A percentile compares a stretch with the other conserved stretches of the same genome.
phyloP scores from a whole-genome alignment of 2,113 vertebrate species.

The Sterna hirundo region DNA sequence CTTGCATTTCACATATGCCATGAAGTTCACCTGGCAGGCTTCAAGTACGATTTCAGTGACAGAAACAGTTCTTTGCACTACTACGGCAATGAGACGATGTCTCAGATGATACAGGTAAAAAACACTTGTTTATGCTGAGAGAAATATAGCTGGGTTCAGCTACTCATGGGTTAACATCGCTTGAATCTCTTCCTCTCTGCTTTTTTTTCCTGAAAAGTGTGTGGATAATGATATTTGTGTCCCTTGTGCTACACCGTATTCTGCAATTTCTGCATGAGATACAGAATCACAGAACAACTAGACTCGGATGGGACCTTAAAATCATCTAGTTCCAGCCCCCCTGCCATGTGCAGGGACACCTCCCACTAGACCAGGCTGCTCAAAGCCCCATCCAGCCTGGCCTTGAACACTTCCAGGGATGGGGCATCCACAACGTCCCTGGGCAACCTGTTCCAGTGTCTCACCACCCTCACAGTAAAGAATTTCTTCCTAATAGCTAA shows the following conservation, averaged over 20 bases:
- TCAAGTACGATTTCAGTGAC: conserved; percentile 77
- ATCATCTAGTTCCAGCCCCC: background rate
- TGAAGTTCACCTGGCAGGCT: conserved; percentile 82
- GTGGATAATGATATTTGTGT: background rate
- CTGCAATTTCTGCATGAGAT: background rate
- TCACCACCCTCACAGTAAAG: background rate
- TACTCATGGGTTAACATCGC: background rate
- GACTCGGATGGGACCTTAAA: background rate
- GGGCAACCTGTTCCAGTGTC: background rate
- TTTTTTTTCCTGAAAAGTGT: background rate
- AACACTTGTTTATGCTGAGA: background rate
- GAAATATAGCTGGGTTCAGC: background rate
- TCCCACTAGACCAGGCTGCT: background rate
- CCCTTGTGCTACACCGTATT: background rate
- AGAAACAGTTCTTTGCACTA: conserved; percentile 79
- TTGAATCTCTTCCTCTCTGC: background rate
- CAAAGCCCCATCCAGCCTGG: background rate
- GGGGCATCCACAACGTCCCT: background rate
- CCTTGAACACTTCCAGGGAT: background rate
- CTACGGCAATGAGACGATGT: conserved; percentile 82
- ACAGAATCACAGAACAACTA: background rate
- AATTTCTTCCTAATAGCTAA: background rate
- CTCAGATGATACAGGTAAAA: conserved; percentile 80
- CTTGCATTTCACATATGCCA: conserved; percentile 80
- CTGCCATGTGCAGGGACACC: background rate